Evolutionary conservation across 2,797 vertebrate genomes (phyloP), one percentile per base, ranked within the genome.

Genomic region (Tapirus indicus): DNA sequence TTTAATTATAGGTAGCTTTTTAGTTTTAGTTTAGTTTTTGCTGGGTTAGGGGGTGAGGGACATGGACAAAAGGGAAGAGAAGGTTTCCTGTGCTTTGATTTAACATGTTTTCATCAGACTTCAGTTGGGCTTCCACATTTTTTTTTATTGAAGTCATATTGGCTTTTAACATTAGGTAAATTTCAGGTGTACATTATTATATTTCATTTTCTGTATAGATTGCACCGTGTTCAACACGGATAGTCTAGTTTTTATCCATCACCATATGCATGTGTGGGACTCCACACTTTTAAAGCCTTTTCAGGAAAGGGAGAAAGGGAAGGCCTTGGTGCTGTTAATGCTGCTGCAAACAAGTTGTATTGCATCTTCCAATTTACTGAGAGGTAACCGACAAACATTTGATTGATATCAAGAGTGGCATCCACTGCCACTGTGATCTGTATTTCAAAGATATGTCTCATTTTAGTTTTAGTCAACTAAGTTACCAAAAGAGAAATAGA

Each of bases 391-490:
- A 60, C 49, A 84, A 56, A 64, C 11, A n/a, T 68, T 52, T 85
- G 38, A 52, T 52, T 85, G 38, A 52, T 85, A 88, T 35, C 14
- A 71, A 82, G 44, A 25, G 16, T 86, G 84, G 49, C 44, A 75
- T 82, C 60, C 92, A 75, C 64, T 89, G 16, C 41, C 66, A 82
- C 21, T 69, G 54, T 80, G 23, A 92, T 89, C 58, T 80, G 5
- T 66, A 92, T 95, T 92, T 89, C 74, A 77, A 89, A 82, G n/a
- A 58, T 72, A 71, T n/a, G 49, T 74, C 32, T 66, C 6, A 41
- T 84, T 90, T 97, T 93, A 93, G 71, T 93, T 97, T 96, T n/a
- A 72, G 23, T 75, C 41, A 88, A 32, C 13, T 54, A 87, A 90
- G 56, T 49, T 83, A 74, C 56, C 91, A 58, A 95, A 92, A 86